A percentile compares a stretch with the other conserved stretches of the same genome.
Evolutionary conservation across 37 sponge, comb jelly and placozoan genomes (phyloP).

Genomic region (Chondrosia reniformis): DNA sequence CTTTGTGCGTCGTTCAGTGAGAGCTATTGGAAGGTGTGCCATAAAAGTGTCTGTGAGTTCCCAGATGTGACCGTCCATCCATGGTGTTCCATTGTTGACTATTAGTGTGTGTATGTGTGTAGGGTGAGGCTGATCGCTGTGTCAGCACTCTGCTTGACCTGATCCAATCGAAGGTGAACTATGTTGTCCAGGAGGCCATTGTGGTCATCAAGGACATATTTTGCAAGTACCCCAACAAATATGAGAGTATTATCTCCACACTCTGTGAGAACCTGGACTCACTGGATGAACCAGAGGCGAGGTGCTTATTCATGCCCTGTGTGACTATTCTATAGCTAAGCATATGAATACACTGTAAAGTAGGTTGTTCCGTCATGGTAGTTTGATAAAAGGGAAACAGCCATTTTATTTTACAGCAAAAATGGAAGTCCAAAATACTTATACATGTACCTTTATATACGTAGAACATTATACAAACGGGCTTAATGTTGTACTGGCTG

Average conservation of each 20-base stretch:
- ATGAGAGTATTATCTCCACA: conserved; percentile 94
- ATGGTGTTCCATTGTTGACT: background rate
- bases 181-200: conserved; percentile 97
- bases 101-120: background rate
- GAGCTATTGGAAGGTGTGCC: conserved; percentile 99
- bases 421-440: too few relatives aligned
- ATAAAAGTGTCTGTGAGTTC: conserved; percentile 89
- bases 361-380: too few relatives aligned
- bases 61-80: background rate
- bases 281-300: conserved; percentile 98
- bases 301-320: conserved; percentile 31
- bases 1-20: conserved; percentile 96
- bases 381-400: too few relatives aligned
- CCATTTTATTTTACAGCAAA: too few relatives aligned
- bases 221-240: conserved; percentile 98
- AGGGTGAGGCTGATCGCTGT: conserved; percentile 86
- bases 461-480: too few relatives aligned
- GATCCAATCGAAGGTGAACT: conserved; percentile 98
- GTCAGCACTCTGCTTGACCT: conserved; percentile 93
- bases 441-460: too few relatives aligned
- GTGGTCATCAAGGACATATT: conserved; percentile 98
- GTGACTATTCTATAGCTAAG: too few relatives aligned
- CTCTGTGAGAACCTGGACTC: conserved; percentile 98
- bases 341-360: too few relatives aligned
- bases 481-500: too few relatives aligned